phyloP scores from a whole-genome alignment of 2,888 invertebrate genomes.

The Limnephilus marmoratus region DNA sequence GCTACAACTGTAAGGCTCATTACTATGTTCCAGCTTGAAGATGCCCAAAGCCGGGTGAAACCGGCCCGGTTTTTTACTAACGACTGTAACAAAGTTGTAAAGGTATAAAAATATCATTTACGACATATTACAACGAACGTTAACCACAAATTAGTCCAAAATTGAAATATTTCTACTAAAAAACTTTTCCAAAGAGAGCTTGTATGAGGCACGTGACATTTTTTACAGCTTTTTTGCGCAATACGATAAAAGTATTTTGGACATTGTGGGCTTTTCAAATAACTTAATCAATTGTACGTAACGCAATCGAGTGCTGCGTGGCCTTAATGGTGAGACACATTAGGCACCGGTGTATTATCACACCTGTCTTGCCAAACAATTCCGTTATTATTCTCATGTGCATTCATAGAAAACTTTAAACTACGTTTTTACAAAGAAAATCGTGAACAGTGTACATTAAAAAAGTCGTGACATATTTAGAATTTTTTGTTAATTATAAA shows the following conservation, averaged over 20 bases:
- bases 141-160: background rate
- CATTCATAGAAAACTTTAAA: background rate
- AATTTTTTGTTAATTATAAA: background rate
- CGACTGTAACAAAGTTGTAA: no score
- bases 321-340: slow-evolving; percentile 7
- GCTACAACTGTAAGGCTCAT: no score
- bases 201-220: background rate
- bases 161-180: background rate
- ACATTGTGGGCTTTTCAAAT: background rate
- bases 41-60: no score
- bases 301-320: background rate
- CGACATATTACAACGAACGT: no score
- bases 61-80: no score
- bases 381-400: background rate
- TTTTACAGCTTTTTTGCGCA: background rate
- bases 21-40: no score
- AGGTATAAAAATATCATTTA: no score
- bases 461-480: background rate
- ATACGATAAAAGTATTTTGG: background rate
- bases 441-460: background rate
- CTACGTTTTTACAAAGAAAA: background rate
- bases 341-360: background rate
- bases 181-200: background rate
- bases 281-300: background rate
- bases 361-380: background rate